Percentiles rank a stretch among this genome's conserved stretches.
phyloP scores from a whole-genome alignment of 1,140 invertebrate species.

The Cotesia typhae region DNA sequence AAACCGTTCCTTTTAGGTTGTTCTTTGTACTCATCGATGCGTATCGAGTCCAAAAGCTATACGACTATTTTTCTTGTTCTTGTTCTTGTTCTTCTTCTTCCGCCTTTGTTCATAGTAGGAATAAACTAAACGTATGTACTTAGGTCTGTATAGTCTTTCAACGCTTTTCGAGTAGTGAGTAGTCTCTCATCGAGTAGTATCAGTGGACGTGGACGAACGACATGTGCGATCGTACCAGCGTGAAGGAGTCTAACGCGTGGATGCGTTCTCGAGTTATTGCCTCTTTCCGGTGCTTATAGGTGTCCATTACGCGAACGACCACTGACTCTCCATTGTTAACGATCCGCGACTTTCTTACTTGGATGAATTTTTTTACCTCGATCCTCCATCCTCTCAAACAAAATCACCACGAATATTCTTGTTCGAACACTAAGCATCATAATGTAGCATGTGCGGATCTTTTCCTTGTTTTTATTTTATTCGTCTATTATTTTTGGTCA shows the following conservation, averaged over 20 bases:
- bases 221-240: conserved; percentile 36
- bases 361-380: conserved; percentile 25
- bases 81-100: not conserved
- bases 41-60: conserved; percentile 38
- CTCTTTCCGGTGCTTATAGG: conserved; percentile 59
- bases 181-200: not conserved
- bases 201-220: conserved; percentile 21
- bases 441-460: not conserved
- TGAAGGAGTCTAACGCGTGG: conserved; percentile 42
- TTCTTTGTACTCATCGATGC: conserved; percentile 38
- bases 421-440: not conserved
- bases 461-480: conserved; percentile 5
- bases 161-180: conserved; percentile 6
- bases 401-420: not conserved
- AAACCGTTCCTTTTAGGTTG: conserved; percentile 20
- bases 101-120: conserved; percentile 3
- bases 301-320: conserved; percentile 53
- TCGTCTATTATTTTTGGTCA: not conserved
- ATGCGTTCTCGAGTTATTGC: conserved; percentile 57
- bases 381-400: not conserved
- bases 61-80: conserved; percentile 29
- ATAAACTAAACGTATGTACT: not conserved
- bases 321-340: conserved; percentile 49
- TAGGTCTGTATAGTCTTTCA: conserved; percentile 36
- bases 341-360: conserved; percentile 37